Evolutionary conservation across 2,888 invertebrate genomes (phyloP).

Genomic region (Pollenia labialis): DNA sequence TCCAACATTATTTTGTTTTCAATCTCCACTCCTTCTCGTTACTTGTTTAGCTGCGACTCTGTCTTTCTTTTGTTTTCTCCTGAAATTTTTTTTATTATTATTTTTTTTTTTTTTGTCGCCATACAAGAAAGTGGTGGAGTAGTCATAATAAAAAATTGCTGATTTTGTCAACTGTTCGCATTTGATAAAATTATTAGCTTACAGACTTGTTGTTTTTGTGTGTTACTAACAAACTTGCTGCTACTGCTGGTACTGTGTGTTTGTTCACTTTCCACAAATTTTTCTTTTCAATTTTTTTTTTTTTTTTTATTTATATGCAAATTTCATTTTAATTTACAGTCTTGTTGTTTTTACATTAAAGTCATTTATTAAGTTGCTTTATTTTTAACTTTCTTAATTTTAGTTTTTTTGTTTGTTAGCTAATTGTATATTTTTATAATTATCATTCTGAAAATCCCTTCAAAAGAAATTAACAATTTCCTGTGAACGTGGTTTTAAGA

Average conservation of each 20-base stretch:
- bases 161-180: constrained; percentile 82
- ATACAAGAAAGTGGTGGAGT: constrained; percentile 62
- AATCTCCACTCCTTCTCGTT: not conserved
- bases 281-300: constrained; percentile 52
- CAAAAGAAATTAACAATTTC: constrained; percentile 71
- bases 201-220: constrained; percentile 69
- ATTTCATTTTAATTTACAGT: constrained; percentile 80
- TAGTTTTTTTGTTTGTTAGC: constrained; percentile 54
- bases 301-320: constrained; percentile 81
- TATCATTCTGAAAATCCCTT: constrained; percentile 31
- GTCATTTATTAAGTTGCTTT: constrained; percentile 76
- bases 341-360: constrained; percentile 81
- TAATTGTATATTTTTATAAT: constrained; percentile 57
- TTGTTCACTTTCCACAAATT: constrained; percentile 35
- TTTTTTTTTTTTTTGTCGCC: constrained; percentile 35
- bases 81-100: constrained; percentile 12
- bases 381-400: constrained; percentile 62
- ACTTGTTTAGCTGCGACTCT: constrained; percentile 24
- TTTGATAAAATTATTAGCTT: constrained; percentile 82
- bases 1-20: too few species aligned
- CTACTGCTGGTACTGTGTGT: constrained; percentile 47
- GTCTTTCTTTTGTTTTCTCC: constrained; percentile 50
- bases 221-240: constrained; percentile 68
- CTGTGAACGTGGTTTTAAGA: constrained; percentile 71
- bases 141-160: constrained; percentile 77